Base-by-base conservation (phyloP, 2,113 vertebrate genomes). In the Dissostichus mawsoni region DNA sequence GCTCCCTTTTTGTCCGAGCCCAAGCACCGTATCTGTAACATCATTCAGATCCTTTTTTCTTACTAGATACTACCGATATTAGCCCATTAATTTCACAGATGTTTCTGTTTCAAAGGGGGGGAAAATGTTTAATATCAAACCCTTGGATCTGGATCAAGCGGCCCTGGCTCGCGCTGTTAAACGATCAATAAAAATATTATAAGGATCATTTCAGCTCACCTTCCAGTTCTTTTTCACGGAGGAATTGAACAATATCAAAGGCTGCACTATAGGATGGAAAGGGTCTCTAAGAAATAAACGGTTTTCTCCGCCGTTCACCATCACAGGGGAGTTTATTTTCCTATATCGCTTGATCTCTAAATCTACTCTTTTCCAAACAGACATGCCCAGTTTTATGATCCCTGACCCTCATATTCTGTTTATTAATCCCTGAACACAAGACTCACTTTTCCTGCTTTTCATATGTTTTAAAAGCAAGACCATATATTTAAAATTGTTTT, bases 141-240 rank as follows among this genome's bases (percentile, higher is more conserved):
- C 8, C 13, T 80, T 86, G 77, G 85, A 59, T 6, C 10, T 47
- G 68, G 63, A 81, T 80, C 36, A 65, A 71, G 53, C 0, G 6
- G 1, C 33, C 64, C 76, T 75, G 74, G 76, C 51, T 11, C 17
- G 20, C 6, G 7, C 52, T 33, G 70, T 83, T 82, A 88, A 92
- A 85, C 61, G 44, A 92, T 90, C 84, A 87, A 86, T 92, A 89
- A 92, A 88, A 91, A 76, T 73, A 75, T 76, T 76, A 90, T 80
- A 69, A 69, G 81, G 76, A 85, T 83, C 66, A 57, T 85, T 84
- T 83, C 51, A 53, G 63, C 14, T 29, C 59, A 73, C 71, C 66
- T 81, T 87, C 78, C 82, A 78, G 10, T 82, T 87, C 65, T 45
- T 47, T 82, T 74, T 82, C 55, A 69, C 59, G 52, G 75, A 81